These are phyloP conservation scores for Megalops cyprinoides DNA, from an alignment of 2,797 vertebrate genomes.

Conservation along the genomic window DNA sequence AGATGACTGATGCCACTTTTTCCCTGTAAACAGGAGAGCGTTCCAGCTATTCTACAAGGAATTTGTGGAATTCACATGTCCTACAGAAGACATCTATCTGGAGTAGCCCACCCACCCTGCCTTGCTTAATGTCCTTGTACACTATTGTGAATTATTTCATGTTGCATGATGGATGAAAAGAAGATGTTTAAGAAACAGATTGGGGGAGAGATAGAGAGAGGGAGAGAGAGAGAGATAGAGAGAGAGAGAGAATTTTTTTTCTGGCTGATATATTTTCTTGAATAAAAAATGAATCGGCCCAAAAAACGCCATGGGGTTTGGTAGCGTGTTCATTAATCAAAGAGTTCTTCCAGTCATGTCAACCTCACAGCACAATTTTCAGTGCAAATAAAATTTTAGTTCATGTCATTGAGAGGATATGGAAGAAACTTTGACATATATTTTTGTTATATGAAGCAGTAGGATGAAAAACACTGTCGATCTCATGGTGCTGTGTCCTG, in stretches of 20 bases:
- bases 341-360: constrained; percentile 31
- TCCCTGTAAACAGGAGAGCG: constrained; percentile 79
- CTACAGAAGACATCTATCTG: constrained; percentile 97
- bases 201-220: too few relatives aligned
- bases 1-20: constrained; percentile 22
- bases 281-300: constrained; percentile 24
- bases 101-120: constrained; percentile 79
- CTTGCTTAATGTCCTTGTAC: constrained; percentile 62
- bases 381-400: neutral
- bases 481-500: too few relatives aligned
- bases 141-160: constrained; percentile 70
- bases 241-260: too few relatives aligned
- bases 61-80: constrained; percentile 94
- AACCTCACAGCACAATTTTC: constrained; percentile 23
- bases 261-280: constrained; percentile 34
- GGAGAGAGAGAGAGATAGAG: too few relatives aligned
- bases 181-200: constrained; percentile 45
- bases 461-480: neutral
- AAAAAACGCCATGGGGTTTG: neutral
- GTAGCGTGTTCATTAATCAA: too few relatives aligned
- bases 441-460: constrained; percentile 7
- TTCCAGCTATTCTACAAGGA: constrained; percentile 98
- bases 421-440: constrained; percentile 17
- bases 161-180: constrained; percentile 70
- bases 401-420: constrained; percentile 28